Evolutionary conservation across 2,888 invertebrate species (phyloP), one percentile per base, ranked within the genome.

Genomic region (Dendrolimus pini): DNA sequence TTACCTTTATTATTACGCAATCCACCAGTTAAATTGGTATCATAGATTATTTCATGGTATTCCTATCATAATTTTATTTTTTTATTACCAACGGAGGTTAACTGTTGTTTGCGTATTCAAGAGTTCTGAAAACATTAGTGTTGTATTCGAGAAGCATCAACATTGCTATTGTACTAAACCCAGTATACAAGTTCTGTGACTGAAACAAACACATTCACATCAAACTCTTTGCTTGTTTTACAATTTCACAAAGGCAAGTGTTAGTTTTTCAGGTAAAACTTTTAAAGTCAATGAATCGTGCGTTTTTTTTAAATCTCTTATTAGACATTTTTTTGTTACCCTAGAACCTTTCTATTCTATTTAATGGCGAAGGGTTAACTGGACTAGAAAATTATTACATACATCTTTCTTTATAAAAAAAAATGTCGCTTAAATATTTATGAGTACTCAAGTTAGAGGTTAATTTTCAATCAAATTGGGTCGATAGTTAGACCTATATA

Each of bases 111-210:
- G 74, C 72, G 68, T 72, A 69, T 65, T 66, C 65, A 60, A 66
- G 67, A 65, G 60, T 85, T 86, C 85, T 82, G 83, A 82, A 85
- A 86, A 85, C 83, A 80, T 61, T 62, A 71, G 74, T 85, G 85
- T 88, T 86, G 75, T 82, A 70, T 65, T 76, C 69, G 71, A 68
- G 69, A 69, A 77, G 67, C 79, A 79, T 80, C 84, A 84, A 84
- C 84, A 85, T 73, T 62, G 75, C 84, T 80, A 85, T 85, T 85
- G 83, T 83, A 72, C 71, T 68, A 68, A 80, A 77, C 74, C 30
- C 75, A 72, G 67, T 75, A 72, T 73, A 73, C 67, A 70, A 69
- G 71, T 66, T 66, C 75, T 74, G 70, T 72, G 68, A 69, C 71
- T 74, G 79, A 78, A 84, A 84, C 82, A 83, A 81, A 78, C 71